Conservation (phyloP, 2,888 invertebrate species). For the Dilophus febrilis region DNA sequence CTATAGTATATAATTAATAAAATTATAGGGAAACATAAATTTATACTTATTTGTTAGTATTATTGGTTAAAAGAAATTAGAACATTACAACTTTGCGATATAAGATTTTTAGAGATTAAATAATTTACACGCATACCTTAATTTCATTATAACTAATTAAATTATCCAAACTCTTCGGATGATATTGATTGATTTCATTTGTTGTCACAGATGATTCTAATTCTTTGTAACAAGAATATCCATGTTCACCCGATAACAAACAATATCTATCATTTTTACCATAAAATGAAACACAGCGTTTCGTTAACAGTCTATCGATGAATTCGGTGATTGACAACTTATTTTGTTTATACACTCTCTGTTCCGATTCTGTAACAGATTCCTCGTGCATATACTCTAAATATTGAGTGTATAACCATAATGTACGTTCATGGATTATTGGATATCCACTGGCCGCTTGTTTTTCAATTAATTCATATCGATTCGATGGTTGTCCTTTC, state of each 20-base stretch:
- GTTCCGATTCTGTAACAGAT: too few species aligned
- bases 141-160: conserved; percentile 42
- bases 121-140: conserved; percentile 23
- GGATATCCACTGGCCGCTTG: conserved; percentile 43
- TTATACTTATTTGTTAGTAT: too few species aligned
- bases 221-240: conserved; percentile 23
- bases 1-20: not conserved
- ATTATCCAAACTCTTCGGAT: conserved; percentile 30
- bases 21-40: too few species aligned
- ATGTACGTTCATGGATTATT: conserved; percentile 45
- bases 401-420: conserved; percentile 43
- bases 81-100: too few species aligned
- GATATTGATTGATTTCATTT: conserved; percentile 26
- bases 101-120: too few species aligned
- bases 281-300: conserved; percentile 35
- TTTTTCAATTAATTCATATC: conserved; percentile 16
- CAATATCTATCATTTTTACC: conserved; percentile 30
- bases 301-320: conserved; percentile 34
- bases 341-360: conserved; percentile 33
- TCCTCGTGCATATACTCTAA: conserved; percentile 48
- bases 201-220: conserved; percentile 36
- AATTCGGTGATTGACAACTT: conserved; percentile 32
- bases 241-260: conserved; percentile 28
- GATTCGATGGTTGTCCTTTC: conserved; percentile 17
- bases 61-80: too few species aligned